Evolutionary conservation across 2,797 vertebrate genomes (phyloP).

Genomic region (Loris lydekkerianus): DNA sequence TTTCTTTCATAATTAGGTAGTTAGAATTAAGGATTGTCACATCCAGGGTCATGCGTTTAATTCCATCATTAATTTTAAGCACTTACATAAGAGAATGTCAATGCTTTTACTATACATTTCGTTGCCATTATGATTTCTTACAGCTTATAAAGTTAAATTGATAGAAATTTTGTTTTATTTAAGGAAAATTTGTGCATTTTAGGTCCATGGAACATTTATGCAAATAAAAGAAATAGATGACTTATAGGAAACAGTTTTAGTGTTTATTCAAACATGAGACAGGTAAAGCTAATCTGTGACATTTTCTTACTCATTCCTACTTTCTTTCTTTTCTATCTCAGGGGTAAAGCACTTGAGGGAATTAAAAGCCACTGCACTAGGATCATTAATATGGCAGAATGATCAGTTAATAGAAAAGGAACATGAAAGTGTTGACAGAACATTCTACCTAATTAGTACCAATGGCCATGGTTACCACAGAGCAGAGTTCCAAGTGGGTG

Average conservation of each 20-base stretch:
- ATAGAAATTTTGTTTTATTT: constrained; percentile 7
- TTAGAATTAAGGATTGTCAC: background rate
- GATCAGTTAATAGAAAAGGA: constrained; percentile 90
- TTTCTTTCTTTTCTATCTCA: constrained; percentile 69
- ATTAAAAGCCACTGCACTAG: constrained; percentile 77
- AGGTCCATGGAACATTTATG: constrained; percentile 49
- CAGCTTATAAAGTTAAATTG: constrained; percentile 39
- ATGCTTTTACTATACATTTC: background rate
- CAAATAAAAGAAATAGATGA: constrained; percentile 73
- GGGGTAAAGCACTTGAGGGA: constrained; percentile 83
- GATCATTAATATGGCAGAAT: constrained; percentile 88
- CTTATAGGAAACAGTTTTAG: constrained; percentile 57
- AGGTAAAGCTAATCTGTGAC: constrained; percentile 66
- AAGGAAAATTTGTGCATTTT: constrained; percentile 21
- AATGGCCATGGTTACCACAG: constrained; percentile 86
- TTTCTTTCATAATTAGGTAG: constrained; percentile 29
- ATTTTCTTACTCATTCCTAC: constrained; percentile 65
- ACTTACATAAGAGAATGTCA: background rate
- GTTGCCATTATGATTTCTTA: constrained; percentile 14
- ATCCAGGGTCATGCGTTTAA: background rate
- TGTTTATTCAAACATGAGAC: constrained; percentile 63
- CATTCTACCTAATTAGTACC: constrained; percentile 89
- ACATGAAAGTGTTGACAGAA: constrained; percentile 89
- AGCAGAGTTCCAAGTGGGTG: constrained; percentile 79
- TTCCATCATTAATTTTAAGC: background rate